Evolutionary conservation across 2,113 vertebrate species (phyloP).

Genomic region (Pedionomus torquatus): DNA sequence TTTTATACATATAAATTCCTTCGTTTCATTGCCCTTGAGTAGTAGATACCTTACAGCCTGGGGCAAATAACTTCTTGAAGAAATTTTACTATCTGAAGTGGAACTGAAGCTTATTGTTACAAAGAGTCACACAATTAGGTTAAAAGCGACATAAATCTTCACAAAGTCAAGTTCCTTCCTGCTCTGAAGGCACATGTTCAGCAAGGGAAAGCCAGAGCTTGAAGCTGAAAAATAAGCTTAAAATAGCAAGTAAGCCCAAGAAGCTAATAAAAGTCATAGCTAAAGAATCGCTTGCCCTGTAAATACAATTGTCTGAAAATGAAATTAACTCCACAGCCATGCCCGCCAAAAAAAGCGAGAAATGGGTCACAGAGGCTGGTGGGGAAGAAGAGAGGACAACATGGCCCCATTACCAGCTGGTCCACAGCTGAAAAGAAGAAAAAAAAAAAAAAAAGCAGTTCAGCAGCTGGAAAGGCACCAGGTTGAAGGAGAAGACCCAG

Average conservation of each 20-base stretch:
- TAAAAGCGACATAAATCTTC: slow-evolving; percentile 55
- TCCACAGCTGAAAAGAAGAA: background rate
- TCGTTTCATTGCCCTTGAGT: background rate
- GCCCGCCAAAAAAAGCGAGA: background rate
- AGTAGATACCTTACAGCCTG: background rate
- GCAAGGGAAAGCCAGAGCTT: background rate
- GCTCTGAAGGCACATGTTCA: slow-evolving; percentile 18
- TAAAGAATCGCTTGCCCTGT: background rate
- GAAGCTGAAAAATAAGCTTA: slow-evolving; percentile 1
- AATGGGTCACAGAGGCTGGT: background rate
- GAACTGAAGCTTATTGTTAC: slow-evolving; percentile 58
- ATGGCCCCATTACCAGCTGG: fast-evolving
- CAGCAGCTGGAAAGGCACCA: too few relatives aligned
- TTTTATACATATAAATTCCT: background rate
- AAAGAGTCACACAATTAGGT: slow-evolving; percentile 37
- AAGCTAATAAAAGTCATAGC: background rate
- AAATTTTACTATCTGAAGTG: slow-evolving; percentile 5
- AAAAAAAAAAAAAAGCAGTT: background rate
- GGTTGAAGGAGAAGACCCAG: background rate
- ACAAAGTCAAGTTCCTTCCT: slow-evolving; percentile 61
- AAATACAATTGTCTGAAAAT: background rate
- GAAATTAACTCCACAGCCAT: background rate
- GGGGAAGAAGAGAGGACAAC: background rate
- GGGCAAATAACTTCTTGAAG: background rate
- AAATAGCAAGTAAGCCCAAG: background rate